A percentile compares a stretch with the other conserved stretches of the same genome.
These are phyloP conservation scores for Leptobrachium leishanense DNA, from an alignment of 2,113 vertebrate species.

Conservation along the genomic window DNA sequence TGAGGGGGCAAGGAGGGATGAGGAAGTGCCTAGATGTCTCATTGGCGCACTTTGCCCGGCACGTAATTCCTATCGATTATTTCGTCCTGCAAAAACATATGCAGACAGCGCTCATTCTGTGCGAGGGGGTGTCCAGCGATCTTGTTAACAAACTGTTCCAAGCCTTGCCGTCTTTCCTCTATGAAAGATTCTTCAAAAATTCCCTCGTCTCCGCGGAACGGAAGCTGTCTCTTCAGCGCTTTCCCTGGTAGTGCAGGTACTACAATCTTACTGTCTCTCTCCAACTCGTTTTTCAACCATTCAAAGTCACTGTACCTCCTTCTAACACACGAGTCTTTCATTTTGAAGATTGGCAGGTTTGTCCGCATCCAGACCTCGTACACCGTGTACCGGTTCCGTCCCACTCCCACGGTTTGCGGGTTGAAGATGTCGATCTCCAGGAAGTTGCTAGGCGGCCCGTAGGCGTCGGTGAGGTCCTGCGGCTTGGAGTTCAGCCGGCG, in stretches of 20 bases:
- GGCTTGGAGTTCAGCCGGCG: slow-evolving; percentile 93
- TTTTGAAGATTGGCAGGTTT: slow-evolving; percentile 97
- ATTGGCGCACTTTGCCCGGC: slow-evolving; percentile 98
- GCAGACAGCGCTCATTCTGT: slow-evolving; percentile 98
- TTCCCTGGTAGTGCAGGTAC: slow-evolving; percentile 95
- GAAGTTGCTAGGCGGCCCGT: slow-evolving; percentile 97
- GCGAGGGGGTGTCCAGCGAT: slow-evolving; percentile 97
- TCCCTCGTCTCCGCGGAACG: slow-evolving; percentile 93
- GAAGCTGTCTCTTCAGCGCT: slow-evolving; percentile 95
- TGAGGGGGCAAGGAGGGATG: slow-evolving; percentile 62
- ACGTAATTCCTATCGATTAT: slow-evolving; percentile 97
- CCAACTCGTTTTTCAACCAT: slow-evolving; percentile 98
- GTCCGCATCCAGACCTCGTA: slow-evolving; percentile 96
- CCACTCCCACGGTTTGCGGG: slow-evolving; percentile 92
- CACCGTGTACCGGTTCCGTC: slow-evolving; percentile 88
- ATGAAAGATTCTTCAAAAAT: slow-evolving; percentile 98
- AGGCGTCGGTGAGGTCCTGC: slow-evolving; percentile 93
- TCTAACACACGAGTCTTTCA: slow-evolving; percentile 93
- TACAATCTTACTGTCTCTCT: slow-evolving; percentile 99
- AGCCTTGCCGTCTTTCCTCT: slow-evolving; percentile 89
- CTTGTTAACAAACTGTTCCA: slow-evolving; percentile 99
- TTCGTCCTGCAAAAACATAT: slow-evolving; percentile 99
- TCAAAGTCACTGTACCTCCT: slow-evolving; percentile 98
- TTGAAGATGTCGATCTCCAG: slow-evolving; percentile 97
- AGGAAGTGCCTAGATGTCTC: slow-evolving; percentile 67